Conservation (phyloP, 2,797 vertebrate species). For the Chrysolophus pictus region DNA sequence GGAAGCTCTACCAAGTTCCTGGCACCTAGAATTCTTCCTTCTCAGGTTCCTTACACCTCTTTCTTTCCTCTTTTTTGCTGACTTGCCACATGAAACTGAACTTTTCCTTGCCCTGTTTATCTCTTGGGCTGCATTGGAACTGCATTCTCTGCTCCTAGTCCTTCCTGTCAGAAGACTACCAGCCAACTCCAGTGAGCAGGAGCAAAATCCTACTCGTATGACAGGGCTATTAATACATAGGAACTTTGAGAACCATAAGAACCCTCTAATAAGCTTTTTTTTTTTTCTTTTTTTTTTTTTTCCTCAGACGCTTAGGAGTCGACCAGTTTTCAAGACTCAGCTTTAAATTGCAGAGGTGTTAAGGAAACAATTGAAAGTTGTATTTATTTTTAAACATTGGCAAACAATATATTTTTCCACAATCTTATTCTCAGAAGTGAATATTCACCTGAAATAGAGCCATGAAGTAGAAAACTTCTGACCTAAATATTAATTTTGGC, state of each 20-base stretch:
- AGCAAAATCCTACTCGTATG: not conserved
- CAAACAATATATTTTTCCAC: not conserved
- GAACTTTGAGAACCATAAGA: not conserved
- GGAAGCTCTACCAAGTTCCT: not conserved
- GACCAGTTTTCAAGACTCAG: not conserved
- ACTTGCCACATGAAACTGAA: not conserved
- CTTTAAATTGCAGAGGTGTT: not conserved
- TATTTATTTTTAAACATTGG: not conserved
- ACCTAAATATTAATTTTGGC: not conserved
- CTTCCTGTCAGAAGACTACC: not conserved
- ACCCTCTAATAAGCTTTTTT: not conserved
- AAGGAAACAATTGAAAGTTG: not conserved
- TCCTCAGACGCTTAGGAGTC: not conserved
- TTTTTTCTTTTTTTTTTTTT: not conserved
- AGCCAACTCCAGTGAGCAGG: not conserved
- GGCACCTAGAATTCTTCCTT: not conserved
- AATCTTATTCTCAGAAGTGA: conserved; percentile 9
- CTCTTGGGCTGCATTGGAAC: not conserved
- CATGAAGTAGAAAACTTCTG: not conserved
- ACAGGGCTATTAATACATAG: not conserved
- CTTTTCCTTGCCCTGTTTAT: not conserved
- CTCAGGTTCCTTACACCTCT: not conserved
- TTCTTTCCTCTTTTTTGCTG: not conserved
- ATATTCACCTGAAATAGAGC: not conserved
- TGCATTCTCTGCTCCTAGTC: not conserved